Percentiles rank a stretch among this genome's conserved stretches.
These are phyloP conservation scores for Parasteatoda tepidariorum DNA, from an alignment of 1,140 invertebrate species.

Conservation along the genomic window DNA sequence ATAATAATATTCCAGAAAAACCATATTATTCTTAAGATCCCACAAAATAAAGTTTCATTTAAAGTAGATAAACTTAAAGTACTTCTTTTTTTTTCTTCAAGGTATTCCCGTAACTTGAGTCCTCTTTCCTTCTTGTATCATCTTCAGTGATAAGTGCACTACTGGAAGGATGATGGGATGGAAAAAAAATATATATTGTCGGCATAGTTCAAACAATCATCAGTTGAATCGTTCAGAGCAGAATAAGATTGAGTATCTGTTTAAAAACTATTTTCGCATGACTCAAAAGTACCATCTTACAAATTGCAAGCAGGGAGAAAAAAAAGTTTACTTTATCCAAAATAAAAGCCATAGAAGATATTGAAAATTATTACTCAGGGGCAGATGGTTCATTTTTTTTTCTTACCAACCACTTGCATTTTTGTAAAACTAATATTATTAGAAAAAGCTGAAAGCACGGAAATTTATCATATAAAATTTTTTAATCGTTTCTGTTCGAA, in stretches of 20 bases:
- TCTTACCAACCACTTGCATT: not conserved
- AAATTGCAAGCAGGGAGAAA: not conserved
- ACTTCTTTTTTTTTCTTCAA: too few species aligned
- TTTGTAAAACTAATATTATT: slow-evolving; percentile 9
- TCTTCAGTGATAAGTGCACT: not conserved
- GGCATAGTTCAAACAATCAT: slow-evolving; percentile 3
- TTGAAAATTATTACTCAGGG: slow-evolving; percentile 2
- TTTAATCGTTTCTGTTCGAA: too few species aligned
- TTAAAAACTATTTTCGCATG: not conserved
- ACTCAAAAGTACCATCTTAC: not conserved
- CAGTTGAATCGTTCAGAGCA: not conserved
- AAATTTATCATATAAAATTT: too few species aligned
- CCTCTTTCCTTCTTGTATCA: not conserved
- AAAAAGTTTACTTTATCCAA: slow-evolving; percentile 1
- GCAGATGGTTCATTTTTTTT: not conserved
- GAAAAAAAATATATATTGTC: not conserved
- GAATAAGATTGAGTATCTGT: not conserved
- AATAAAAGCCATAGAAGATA: not conserved
- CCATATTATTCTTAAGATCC: too few species aligned
- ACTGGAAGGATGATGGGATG: not conserved
- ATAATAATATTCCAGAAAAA: too few species aligned
- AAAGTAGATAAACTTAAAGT: too few species aligned
- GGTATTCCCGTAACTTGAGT: too few species aligned
- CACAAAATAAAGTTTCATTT: too few species aligned
- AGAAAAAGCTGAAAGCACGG: too few species aligned